phyloP scores from a whole-genome alignment of 2,888 invertebrate genomes.

The Criorhina ranunculi region DNA sequence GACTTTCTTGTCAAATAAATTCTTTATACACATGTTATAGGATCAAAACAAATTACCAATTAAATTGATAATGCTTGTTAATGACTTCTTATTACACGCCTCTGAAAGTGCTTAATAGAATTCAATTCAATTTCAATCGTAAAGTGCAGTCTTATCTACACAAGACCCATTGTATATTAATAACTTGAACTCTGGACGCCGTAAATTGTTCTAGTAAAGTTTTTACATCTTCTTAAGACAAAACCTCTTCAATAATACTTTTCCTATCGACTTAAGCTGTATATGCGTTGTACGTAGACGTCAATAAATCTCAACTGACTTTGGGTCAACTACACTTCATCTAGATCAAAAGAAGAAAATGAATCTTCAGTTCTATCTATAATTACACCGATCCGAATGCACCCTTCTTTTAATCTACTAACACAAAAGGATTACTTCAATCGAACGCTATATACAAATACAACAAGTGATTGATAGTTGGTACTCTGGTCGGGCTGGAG shows the following conservation, averaged over 20 bases:
- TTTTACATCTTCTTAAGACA: background rate
- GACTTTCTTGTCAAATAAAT: constrained; percentile 5
- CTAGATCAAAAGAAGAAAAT: constrained; percentile 36
- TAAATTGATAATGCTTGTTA: constrained; percentile 32
- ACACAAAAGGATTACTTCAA: constrained; percentile 27
- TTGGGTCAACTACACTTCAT: constrained; percentile 59
- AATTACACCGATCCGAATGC: constrained; percentile 8
- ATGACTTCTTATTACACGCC: constrained; percentile 36
- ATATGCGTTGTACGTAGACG: too few species aligned
- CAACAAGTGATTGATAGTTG: constrained; percentile 61
- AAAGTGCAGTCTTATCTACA: constrained; percentile 31
- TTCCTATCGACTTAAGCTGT: constrained; percentile 10
- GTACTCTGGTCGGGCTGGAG: background rate
- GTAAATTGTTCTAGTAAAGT: constrained; percentile 22
- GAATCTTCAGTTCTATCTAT: constrained; percentile 25
- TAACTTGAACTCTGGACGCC: constrained; percentile 46
- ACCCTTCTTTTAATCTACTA: constrained; percentile 24
- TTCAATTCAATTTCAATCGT: constrained; percentile 22
- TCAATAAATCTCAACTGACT: constrained; percentile 57
- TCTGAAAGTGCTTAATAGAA: constrained; percentile 33
- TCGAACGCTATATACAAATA: constrained; percentile 21
- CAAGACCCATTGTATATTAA: constrained; percentile 24
- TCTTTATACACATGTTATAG: constrained; percentile 9
- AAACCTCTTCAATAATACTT: constrained; percentile 2
- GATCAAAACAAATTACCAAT: constrained; percentile 42